A percentile compares a stretch with the other conserved stretches of the same genome.
phyloP scores from a whole-genome alignment of 1,140 invertebrate species.

The Lepidostoma basale region DNA sequence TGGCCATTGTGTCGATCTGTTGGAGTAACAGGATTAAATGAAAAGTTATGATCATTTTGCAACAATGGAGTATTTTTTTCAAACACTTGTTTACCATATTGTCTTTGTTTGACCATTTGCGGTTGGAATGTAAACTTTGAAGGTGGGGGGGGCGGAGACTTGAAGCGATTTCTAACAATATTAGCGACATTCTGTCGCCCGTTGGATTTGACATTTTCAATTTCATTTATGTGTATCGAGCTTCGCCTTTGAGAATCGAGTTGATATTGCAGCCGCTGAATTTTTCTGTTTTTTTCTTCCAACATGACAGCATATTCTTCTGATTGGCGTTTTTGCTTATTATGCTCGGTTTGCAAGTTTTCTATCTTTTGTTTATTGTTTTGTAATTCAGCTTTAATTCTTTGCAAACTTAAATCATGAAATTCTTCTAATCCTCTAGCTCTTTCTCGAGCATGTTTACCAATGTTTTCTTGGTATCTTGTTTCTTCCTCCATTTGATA shows the following conservation, averaged over 20 bases:
- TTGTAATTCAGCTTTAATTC: slow-evolving; percentile 56
- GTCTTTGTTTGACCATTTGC: slow-evolving; percentile 9
- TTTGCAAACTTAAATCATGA: slow-evolving; percentile 54
- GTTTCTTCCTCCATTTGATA: slow-evolving; percentile 62
- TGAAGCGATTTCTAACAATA: slow-evolving; percentile 31
- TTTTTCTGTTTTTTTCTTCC: slow-evolving; percentile 56
- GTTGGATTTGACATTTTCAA: slow-evolving; percentile 43
- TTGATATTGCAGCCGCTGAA: slow-evolving; percentile 57
- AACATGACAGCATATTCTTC: slow-evolving; percentile 55
- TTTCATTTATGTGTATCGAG: slow-evolving; percentile 50
- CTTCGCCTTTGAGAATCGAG: slow-evolving; percentile 54
- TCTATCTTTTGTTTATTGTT: slow-evolving; percentile 56
- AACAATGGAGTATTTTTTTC: slow-evolving; percentile 3
- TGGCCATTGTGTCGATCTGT: background rate
- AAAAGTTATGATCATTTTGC: slow-evolving; percentile 21
- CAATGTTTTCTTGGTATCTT: slow-evolving; percentile 56
- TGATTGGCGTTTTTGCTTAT: slow-evolving; percentile 55
- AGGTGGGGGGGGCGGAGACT: background rate
- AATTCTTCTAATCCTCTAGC: slow-evolving; percentile 56
- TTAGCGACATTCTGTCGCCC: slow-evolving; percentile 21
- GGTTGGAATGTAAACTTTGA: slow-evolving; percentile 35
- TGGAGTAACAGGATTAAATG: slow-evolving; percentile 30
- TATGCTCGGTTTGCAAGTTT: slow-evolving; percentile 54
- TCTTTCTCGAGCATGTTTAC: slow-evolving; percentile 56
- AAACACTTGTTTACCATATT: slow-evolving; percentile 15